Conservation (phyloP, 2,888 invertebrate genomes). For the Epirrhoe alternata region DNA sequence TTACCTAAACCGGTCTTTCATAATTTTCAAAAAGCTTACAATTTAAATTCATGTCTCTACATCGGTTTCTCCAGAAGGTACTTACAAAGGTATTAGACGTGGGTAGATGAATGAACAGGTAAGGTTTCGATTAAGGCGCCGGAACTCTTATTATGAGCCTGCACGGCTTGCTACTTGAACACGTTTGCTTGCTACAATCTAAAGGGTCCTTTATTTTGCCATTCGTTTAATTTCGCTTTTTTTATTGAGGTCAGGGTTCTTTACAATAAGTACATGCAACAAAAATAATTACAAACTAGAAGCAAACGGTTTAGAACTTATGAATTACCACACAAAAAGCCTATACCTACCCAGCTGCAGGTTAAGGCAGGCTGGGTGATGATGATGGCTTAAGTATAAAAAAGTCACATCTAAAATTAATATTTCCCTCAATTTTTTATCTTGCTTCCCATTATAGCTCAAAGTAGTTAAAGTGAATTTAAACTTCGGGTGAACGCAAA, state of each 20-base stretch:
- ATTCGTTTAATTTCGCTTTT: conserved; percentile 63
- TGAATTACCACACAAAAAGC: too few relatives aligned
- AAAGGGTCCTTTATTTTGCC: conserved; percentile 66
- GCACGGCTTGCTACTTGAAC: conserved; percentile 79
- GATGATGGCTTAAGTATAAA: too few relatives aligned
- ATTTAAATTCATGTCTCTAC: too few relatives aligned
- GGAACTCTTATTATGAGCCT: conserved; percentile 77
- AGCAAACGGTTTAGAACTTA: too few relatives aligned
- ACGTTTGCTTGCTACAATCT: conserved; percentile 79
- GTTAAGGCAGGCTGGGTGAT: too few relatives aligned
- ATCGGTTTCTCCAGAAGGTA: neutral
- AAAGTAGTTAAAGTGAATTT: conserved; percentile 36
- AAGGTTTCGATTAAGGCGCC: conserved; percentile 64
- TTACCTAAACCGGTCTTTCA: too few relatives aligned
- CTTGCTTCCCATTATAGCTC: neutral
- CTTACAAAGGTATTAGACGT: neutral
- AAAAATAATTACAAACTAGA: neutral
- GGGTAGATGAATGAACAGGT: conserved; percentile 39
- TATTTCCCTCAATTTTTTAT: neutral
- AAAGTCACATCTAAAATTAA: neutral
- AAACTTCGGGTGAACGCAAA: conserved; percentile 19
- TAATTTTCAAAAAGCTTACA: too few relatives aligned
- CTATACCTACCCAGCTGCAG: too few relatives aligned
- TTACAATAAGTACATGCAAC: neutral
- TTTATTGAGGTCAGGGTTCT: conserved; percentile 26